Evolutionary conservation across 1,140 invertebrate species (phyloP), one percentile per base, ranked within the genome.

Genomic region (Physella acuta): DNA sequence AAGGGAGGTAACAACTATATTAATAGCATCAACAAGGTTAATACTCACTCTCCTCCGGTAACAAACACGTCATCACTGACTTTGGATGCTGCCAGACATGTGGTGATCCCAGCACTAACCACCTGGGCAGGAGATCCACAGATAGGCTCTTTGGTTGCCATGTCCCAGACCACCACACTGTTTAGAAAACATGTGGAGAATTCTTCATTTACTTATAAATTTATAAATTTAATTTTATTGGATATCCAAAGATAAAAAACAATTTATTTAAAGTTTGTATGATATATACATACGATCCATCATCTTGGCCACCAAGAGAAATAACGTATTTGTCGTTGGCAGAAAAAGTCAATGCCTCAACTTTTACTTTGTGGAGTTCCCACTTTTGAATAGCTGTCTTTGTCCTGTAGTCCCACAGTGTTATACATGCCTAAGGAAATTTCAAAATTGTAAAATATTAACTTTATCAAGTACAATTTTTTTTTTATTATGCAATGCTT

Each of bases 301-400:
- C 94, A 82, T 97, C 94, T 72, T 90, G 88, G 0, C 94, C 94
- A 20, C 94, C 94, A 37, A 96, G 87, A 2, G 92, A 93, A 39
- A 94, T 89, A 61, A 95, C 85, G 81, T 91, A 95, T 53, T 88
- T 88, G 71, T 93, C 92, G 81, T 93, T 89, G 31, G 88, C 87
- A 0, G 93, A 92, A 81, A 97, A 95, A 20, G 88, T 87, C 16
- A 96, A 85, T 14, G 91, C 89, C 85, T 95, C 91, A 0, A 96
- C 90, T 56, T 92, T 89, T 26, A 90, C 90, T 87, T 94, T 94
- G 82, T 97, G 94, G 16, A 93, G 85, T 81, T 92, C 90, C 82
- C 95, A 89, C 62, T 88, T 89, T 0, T 88, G 87, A 52, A 91
- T 82, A 55, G 90, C 81, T 28, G 82, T 85, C 70, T 87, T 88